A percentile compares a stretch with the other conserved stretches of the same genome.
phyloP scores from a whole-genome alignment of 2,113 vertebrate species.

The Candoia aspera region DNA sequence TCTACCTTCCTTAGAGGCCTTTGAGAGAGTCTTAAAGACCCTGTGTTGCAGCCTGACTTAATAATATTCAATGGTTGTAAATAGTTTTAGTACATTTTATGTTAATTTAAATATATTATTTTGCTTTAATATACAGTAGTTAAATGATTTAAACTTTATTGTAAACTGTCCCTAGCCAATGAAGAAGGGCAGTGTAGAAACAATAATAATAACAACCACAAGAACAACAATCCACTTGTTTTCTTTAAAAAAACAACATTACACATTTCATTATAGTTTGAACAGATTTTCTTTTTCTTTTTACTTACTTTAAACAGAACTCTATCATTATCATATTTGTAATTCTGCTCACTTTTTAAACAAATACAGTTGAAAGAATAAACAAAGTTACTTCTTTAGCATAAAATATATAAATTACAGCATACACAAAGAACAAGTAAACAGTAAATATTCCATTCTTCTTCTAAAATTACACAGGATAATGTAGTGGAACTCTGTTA shows the following conservation, averaged over 20 bases:
- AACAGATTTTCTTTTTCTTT: not conserved
- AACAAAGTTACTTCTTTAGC: conserved; percentile 17
- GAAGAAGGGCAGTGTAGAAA: not conserved
- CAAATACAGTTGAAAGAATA: conserved; percentile 11
- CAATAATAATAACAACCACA: not conserved
- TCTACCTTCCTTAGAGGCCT: not conserved
- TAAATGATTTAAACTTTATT: not conserved
- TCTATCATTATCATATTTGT: not conserved
- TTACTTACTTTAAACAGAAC: not conserved
- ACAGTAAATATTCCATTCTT: conserved; percentile 20
- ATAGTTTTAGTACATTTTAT: not conserved
- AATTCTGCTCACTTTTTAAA: conserved; percentile 6
- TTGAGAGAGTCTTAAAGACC: not conserved
- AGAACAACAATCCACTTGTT: not conserved
- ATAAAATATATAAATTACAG: conserved; percentile 22
- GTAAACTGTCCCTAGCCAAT: not conserved
- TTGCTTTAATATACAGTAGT: not conserved
- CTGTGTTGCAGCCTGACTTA: not conserved
- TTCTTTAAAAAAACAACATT: not conserved
- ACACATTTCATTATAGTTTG: rapidly evolving
- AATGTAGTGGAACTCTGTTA: conserved; percentile 39
- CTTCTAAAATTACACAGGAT: conserved; percentile 26
- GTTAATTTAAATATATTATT: not conserved
- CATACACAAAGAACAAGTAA: not conserved
- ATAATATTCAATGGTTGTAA: not conserved